Percentiles rank a stretch among this genome's conserved stretches.
phyloP scores from a whole-genome alignment of 2,888 invertebrate species.

The Nineta flava region DNA sequence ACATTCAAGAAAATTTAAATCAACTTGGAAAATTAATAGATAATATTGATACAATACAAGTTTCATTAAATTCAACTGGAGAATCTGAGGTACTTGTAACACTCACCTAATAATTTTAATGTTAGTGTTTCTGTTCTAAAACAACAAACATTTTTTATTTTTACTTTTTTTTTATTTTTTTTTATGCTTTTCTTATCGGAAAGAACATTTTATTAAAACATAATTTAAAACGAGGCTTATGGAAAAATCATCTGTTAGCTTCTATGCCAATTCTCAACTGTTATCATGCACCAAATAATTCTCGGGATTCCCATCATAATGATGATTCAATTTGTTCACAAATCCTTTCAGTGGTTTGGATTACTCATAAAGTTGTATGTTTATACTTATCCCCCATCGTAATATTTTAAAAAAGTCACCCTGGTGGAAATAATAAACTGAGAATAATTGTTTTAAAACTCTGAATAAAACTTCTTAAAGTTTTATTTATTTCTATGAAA shows the following conservation, averaged over 20 bases:
- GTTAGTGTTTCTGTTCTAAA: too few relatives aligned
- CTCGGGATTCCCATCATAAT: background rate
- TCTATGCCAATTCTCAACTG: background rate
- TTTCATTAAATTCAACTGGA: background rate
- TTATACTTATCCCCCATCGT: too few relatives aligned
- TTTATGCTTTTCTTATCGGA: background rate
- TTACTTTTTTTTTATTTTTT: background rate
- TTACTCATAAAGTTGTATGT: background rate
- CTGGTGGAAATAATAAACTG: too few relatives aligned
- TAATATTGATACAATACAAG: conserved; percentile 26
- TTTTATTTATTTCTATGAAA: too few relatives aligned
- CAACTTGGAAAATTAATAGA: conserved; percentile 49
- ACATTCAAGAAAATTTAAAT: conserved; percentile 50
- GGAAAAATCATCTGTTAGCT: background rate
- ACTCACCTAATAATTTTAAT: too few relatives aligned
- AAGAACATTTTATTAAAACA: background rate
- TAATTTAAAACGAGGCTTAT: background rate
- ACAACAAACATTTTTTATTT: too few relatives aligned
- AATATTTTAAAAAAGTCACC: too few relatives aligned
- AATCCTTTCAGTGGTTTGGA: background rate
- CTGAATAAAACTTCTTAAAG: too few relatives aligned
- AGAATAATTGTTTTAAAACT: too few relatives aligned
- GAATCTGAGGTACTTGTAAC: conserved; percentile 1
- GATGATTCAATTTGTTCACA: background rate
- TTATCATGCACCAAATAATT: background rate